Evolutionary conservation across 2,113 vertebrate genomes (phyloP).

Genomic region (Pluvialis apricaria): DNA sequence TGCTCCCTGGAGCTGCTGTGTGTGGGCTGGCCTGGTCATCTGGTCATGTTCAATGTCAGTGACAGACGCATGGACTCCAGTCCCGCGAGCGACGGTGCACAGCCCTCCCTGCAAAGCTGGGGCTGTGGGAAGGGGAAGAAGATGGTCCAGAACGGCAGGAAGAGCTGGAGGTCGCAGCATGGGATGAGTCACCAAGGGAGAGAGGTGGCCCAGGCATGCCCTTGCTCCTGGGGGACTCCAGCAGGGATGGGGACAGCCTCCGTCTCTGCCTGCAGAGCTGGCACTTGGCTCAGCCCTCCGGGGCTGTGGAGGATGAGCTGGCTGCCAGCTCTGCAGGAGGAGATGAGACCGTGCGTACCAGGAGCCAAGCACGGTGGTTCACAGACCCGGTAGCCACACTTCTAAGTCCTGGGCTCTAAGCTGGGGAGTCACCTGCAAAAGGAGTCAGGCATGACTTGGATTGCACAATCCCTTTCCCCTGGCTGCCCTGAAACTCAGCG

Average conservation of each 20-base stretch:
- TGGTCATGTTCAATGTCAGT: rapidly evolving
- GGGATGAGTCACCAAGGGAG: too few species aligned
- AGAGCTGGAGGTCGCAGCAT: neutral
- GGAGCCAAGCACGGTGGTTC: neutral
- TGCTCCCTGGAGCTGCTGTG: neutral
- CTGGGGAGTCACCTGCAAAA: neutral
- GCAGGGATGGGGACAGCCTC: rapidly evolving
- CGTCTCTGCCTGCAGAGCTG: neutral
- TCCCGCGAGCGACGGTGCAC: rapidly evolving
- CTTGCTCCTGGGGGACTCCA: neutral
- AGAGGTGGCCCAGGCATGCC: neutral
- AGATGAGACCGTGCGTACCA: neutral
- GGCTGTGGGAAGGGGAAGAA: neutral
- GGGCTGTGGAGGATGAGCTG: neutral
- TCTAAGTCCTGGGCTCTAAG: neutral
- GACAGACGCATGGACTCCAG: neutral
- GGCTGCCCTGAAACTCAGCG: neutral
- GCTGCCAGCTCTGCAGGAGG: neutral
- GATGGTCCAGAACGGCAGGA: neutral
- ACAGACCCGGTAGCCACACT: neutral
- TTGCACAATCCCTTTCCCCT: neutral
- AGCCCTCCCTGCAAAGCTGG: rapidly evolving
- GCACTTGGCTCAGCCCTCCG: neutral
- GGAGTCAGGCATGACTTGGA: neutral
- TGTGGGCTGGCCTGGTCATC: rapidly evolving